Evolutionary conservation across 2,113 vertebrate genomes (phyloP).

Genomic region (Talpa occidentalis): DNA sequence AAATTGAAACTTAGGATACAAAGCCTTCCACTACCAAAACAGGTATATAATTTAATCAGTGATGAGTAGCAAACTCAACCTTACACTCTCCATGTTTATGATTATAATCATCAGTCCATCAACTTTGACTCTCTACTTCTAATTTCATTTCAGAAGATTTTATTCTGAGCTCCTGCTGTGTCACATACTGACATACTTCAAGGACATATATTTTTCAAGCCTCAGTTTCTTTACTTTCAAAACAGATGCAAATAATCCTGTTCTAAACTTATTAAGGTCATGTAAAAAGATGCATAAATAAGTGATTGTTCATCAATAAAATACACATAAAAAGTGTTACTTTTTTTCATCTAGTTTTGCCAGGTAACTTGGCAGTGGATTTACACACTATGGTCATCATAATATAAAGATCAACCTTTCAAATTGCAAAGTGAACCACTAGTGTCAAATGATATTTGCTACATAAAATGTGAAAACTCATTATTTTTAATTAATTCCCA

Average conservation of each 20-base stretch:
- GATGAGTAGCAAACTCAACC: background rate
- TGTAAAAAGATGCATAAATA: rapidly evolving
- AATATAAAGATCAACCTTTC: rapidly evolving
- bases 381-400: rapidly evolving
- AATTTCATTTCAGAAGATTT: too few species aligned
- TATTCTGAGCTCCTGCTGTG: rapidly evolving
- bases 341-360: background rate
- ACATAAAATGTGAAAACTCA: background rate
- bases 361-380: too few species aligned
- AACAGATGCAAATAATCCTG: background rate
- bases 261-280: background rate
- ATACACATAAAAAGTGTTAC: background rate
- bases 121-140: rapidly evolving
- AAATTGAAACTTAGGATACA: background rate
- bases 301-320: too few species aligned
- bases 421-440: rapidly evolving
- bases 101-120: background rate
- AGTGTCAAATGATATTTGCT: rapidly evolving
- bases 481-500: background rate
- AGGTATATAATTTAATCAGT: background rate
- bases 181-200: rapidly evolving
- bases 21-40: too few species aligned
- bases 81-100: background rate
- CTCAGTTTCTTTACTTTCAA: background rate
- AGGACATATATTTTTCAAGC: background rate